A percentile compares a stretch with the other conserved stretches of the same genome.
phyloP scores from a whole-genome alignment of 1,140 invertebrate genomes.

The Tigriopus japonicus region DNA sequence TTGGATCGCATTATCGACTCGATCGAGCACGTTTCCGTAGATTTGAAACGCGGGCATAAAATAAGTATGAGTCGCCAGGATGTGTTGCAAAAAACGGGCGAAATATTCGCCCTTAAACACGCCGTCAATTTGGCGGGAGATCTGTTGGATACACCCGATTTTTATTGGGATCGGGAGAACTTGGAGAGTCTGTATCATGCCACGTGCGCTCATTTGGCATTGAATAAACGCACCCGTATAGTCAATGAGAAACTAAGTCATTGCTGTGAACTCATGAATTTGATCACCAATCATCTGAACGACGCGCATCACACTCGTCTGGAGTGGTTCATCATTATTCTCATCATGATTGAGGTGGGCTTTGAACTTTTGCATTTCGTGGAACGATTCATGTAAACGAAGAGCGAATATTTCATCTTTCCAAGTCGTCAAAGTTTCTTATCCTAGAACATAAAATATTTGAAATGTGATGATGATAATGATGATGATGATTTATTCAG shows the following conservation, averaged over 20 bases:
- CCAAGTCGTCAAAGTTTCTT: too few species aligned
- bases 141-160: slow-evolving; percentile 80
- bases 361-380: slow-evolving; percentile 67
- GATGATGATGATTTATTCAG: too few species aligned
- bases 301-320: slow-evolving; percentile 73
- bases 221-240: slow-evolving; percentile 58
- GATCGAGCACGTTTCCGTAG: slow-evolving; percentile 56
- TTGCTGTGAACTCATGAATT: slow-evolving; percentile 69
- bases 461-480: too few species aligned
- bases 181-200: slow-evolving; percentile 61
- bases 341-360: slow-evolving; percentile 82
- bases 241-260: slow-evolving; percentile 85
- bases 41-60: not conserved
- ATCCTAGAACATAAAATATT: too few species aligned
- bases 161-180: slow-evolving; percentile 85
- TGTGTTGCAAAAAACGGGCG: slow-evolving; percentile 70
- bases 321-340: slow-evolving; percentile 88
- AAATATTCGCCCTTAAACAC: slow-evolving; percentile 72
- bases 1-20: slow-evolving; percentile 59
- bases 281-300: slow-evolving; percentile 65
- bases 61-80: slow-evolving; percentile 22
- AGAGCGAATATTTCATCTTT: too few species aligned
- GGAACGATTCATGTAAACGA: slow-evolving; percentile 27
- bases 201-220: slow-evolving; percentile 61
- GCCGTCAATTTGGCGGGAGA: slow-evolving; percentile 80